Evolutionary conservation across 2,113 vertebrate species (phyloP), one percentile per base, ranked within the genome.

Genomic region (Cyprinus carpio): DNA sequence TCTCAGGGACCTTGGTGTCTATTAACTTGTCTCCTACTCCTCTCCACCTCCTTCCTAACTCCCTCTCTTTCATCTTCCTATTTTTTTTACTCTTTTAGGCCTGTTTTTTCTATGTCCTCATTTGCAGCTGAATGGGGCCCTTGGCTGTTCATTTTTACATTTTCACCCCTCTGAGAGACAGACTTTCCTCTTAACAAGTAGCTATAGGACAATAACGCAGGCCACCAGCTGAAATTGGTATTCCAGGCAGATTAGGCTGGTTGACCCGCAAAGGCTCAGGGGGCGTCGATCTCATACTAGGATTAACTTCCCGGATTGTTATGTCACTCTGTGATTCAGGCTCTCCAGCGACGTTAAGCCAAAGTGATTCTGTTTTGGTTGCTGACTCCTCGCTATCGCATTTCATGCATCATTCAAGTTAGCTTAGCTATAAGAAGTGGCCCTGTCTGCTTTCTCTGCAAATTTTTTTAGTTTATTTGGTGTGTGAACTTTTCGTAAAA

Each of bases 61-160:
- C 81, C 83, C 81, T 85, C 69, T 75, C 83, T 87, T 89, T 87
- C 69, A 89, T 89, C 85, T 81, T 85, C 43, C 65, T 82, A 69
- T 87, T 67, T 84, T 84, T 84, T 84, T 84, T 27, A n/a, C 87
- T 88, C 87, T 86, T 89, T 87, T 58, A 85, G 25, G 69, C 75
- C 80, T 74, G 60, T 75, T 76, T 87, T 81, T 87, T 81, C 80
- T 83, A 75, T 88, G 89, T 87, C 87, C 85, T 87, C 67, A 88
- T 89, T 88, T 89, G 89, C 89, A 88, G 83, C 60, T 88, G 81
- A 90, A 90, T 83, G 71, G 83, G 34, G 37, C 60, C 25, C 87
- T 87, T 81, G 79, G 87, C 87, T 90, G 86, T 83, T 88, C 85
- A 87, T 83, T 88, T 88, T 86, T 83, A 85, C 85, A 85, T 89